phyloP scores from a whole-genome alignment of 1,140 invertebrate genomes.

The Bombyx mori region ASM3026992v2 NC_085134.1:10022501-10023000 shows the following conservation, averaged over 20 bases:
- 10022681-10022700: too few relatives aligned
- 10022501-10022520: too few relatives aligned
- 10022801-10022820: conserved; percentile 49
- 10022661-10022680: too few relatives aligned
- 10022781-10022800: conserved; percentile 49
- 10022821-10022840: conserved; percentile 26
- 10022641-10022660: too few relatives aligned
- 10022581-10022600: too few relatives aligned
- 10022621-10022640: too few relatives aligned
- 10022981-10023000: conserved; percentile 24
- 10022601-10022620: too few relatives aligned
- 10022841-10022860: conserved; percentile 16
- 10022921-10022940: conserved; percentile 3
- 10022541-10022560: too few relatives aligned
- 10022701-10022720: too few relatives aligned
- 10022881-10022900: conserved; percentile 62
- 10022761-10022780: conserved; percentile 69
- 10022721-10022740: conserved; percentile 56
- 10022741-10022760: conserved; percentile 68
- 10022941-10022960: too few relatives aligned
- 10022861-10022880: conserved; percentile 28
- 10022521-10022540: too few relatives aligned
- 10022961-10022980: conserved; percentile 8
- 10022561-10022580: too few relatives aligned
- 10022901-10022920: conserved; percentile 38